phyloP scores from a whole-genome alignment of 2,888 invertebrate species.

The Cylindroiulus punctatus region DNA sequence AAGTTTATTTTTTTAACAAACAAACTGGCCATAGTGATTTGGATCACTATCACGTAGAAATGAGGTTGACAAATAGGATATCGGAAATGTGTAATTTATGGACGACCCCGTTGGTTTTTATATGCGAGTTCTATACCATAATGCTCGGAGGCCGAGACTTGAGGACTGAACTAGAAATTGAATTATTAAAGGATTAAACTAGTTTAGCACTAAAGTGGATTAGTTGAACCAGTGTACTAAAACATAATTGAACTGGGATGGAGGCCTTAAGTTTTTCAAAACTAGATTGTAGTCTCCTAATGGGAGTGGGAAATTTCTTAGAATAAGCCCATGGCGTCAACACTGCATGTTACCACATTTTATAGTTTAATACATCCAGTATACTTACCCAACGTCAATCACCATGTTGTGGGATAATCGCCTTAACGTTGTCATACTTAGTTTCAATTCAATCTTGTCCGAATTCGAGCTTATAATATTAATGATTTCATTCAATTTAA shows the following conservation, averaged over 20 bases:
- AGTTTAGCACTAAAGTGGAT: constrained; percentile 12
- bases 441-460: neutral
- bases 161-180: too few relatives aligned
- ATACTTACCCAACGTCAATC: neutral
- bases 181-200: neutral
- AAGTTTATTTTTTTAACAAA: too few relatives aligned
- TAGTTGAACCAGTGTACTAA: neutral
- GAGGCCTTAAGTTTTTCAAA: neutral
- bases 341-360: neutral
- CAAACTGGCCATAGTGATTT: too few relatives aligned
- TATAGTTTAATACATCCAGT: neutral
- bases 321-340: neutral
- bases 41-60: too few relatives aligned
- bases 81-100: too few relatives aligned
- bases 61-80: too few relatives aligned
- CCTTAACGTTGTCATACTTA: neutral
- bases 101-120: too few relatives aligned
- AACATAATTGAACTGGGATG: neutral
- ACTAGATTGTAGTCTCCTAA: neutral
- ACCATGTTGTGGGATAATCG: neutral
- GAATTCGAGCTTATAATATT: too few relatives aligned
- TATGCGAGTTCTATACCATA: too few relatives aligned
- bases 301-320: neutral
- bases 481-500: neutral
- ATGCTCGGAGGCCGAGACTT: too few relatives aligned